Evolutionary conservation across 2,797 vertebrate species (phyloP).

Genomic region (Xenops minutus): DNA sequence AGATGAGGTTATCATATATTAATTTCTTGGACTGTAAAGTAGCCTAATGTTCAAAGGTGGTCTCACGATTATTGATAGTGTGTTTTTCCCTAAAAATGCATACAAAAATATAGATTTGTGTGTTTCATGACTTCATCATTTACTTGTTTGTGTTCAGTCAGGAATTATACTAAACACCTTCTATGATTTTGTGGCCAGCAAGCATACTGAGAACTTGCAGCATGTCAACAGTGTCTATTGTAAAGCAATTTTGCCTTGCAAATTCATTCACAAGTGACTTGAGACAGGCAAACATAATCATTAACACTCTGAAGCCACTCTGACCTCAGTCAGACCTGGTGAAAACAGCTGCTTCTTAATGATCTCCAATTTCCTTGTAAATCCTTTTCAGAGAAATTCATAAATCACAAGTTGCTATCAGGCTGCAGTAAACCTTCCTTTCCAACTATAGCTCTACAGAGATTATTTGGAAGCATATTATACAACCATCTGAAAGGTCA

Average conservation of each 20-base stretch:
- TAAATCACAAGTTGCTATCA: constrained; percentile 48
- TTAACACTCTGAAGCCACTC: not conserved
- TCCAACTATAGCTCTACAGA: not conserved
- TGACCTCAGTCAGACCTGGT: not conserved
- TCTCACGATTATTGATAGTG: not conserved
- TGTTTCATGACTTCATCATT: not conserved
- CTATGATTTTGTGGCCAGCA: not conserved
- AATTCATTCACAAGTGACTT: constrained; percentile 24
- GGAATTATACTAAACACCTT: not conserved
- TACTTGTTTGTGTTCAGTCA: not conserved
- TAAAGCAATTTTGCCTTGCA: constrained; percentile 24
- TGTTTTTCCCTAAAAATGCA: not conserved
- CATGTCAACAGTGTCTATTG: not conserved
- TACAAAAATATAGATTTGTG: not conserved
- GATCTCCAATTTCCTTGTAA: constrained; percentile 30
- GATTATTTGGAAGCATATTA: constrained; percentile 11
- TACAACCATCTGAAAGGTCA: not conserved
- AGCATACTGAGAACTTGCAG: not conserved
- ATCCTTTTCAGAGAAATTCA: constrained; percentile 26
- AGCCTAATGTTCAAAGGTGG: not conserved
- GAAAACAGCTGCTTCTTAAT: constrained; percentile 42
- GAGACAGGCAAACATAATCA: not conserved
- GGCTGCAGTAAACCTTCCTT: not conserved
- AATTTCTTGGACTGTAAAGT: not conserved
- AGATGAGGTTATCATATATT: not conserved